These are phyloP conservation scores for Notothenia rossii DNA, from an alignment of 2,113 vertebrate genomes.

Conservation along the genomic window DNA sequence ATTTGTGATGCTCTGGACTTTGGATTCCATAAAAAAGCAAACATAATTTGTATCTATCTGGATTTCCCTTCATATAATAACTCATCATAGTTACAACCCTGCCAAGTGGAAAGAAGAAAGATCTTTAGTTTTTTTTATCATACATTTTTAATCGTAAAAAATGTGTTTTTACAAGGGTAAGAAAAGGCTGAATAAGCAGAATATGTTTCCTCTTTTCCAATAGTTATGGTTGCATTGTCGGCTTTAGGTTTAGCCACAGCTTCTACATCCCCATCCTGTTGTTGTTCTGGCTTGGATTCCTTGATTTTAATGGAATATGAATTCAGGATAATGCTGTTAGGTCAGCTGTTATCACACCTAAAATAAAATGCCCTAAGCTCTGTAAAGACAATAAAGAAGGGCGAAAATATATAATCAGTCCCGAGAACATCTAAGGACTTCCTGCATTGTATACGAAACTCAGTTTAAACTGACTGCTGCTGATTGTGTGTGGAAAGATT, in stretches of 20 bases:
- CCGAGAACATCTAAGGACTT: neutral
- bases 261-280: constrained; percentile 29
- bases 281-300: neutral
- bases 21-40: neutral
- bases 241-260: neutral
- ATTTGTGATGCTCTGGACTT: no score
- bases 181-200: constrained; percentile 4
- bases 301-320: neutral
- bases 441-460: neutral
- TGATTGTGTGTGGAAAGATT: no score
- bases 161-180: neutral
- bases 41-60: neutral
- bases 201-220: constrained; percentile 38
- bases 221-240: neutral
- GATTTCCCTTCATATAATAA: neutral
- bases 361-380: neutral
- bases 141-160: neutral
- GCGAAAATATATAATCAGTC: neutral
- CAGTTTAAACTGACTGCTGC: neutral
- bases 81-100: neutral
- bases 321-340: neutral
- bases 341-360: neutral
- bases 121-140: neutral
- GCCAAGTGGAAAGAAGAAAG: neutral
- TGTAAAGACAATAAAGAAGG: neutral